phyloP scores from a whole-genome alignment of 2,797 vertebrate genomes.

The Rhabdophis nuchalis region DNA sequence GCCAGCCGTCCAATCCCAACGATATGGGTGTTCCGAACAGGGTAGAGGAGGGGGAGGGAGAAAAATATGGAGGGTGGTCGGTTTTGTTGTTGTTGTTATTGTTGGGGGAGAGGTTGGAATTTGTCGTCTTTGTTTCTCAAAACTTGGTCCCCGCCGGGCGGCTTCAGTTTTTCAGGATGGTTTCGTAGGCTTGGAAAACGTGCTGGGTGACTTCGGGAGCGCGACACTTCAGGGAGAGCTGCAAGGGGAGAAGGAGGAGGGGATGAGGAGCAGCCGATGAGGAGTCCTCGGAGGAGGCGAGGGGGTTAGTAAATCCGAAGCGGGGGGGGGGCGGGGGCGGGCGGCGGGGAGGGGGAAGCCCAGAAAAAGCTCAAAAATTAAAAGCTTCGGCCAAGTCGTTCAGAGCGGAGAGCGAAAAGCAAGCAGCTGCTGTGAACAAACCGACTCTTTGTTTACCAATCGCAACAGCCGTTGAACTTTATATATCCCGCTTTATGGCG shows the following conservation, averaged over 20 bases:
- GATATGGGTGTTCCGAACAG: not conserved
- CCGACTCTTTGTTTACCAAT: not conserved
- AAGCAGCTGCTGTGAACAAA: slow-evolving; percentile 32
- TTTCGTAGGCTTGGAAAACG: slow-evolving; percentile 88
- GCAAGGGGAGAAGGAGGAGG: slow-evolving; percentile 23
- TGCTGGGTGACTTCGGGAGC: slow-evolving; percentile 89
- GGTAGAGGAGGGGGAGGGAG: not conserved
- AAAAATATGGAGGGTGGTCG: not conserved
- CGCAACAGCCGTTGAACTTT: too few relatives aligned
- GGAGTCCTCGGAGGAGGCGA: not conserved
- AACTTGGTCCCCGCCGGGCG: not conserved
- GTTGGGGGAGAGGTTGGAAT: too few relatives aligned
- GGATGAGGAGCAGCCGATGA: not conserved
- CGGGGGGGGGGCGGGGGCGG: not conserved
- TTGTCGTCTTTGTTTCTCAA: not conserved
- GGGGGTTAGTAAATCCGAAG: not conserved
- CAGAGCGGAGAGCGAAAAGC: not conserved
- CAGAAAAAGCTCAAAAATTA: not conserved
- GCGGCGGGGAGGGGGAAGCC: too few relatives aligned
- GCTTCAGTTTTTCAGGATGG: slow-evolving; percentile 90
- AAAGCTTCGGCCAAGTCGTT: not conserved
- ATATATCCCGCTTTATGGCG: too few relatives aligned
- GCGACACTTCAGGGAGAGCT: slow-evolving; percentile 93
- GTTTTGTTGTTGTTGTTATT: not conserved
- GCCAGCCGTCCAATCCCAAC: not conserved